Evolutionary conservation across 2,797 vertebrate species (phyloP).

Genomic region (Crocidura indochinensis): DNA sequence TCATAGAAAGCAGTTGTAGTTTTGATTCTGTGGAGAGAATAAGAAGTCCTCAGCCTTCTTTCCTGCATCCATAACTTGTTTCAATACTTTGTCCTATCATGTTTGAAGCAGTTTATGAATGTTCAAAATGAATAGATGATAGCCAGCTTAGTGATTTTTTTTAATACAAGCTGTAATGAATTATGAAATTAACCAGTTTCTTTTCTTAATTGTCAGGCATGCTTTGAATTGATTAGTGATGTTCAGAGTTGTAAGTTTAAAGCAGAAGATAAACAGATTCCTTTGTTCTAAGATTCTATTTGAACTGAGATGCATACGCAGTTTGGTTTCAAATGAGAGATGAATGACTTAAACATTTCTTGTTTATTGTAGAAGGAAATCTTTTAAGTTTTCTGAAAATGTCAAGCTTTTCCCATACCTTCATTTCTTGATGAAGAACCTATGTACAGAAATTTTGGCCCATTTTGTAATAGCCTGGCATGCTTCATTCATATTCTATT

Average conservation of each 20-base stretch:
- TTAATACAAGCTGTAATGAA: slow-evolving; percentile 9
- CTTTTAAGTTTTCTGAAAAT: slow-evolving; percentile 81
- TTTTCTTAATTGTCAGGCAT: slow-evolving; percentile 68
- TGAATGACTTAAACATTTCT: slow-evolving; percentile 76
- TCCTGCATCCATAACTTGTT: background rate
- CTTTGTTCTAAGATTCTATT: slow-evolving; percentile 81
- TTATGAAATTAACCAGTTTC: slow-evolving; percentile 68
- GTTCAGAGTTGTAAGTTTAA: slow-evolving; percentile 66
- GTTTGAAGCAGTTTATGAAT: slow-evolving; percentile 51
- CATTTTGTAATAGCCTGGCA: slow-evolving; percentile 45
- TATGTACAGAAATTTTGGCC: slow-evolving; percentile 35
- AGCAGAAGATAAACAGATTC: slow-evolving; percentile 74
- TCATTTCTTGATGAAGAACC: slow-evolving; percentile 67
- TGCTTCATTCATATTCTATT: slow-evolving; percentile 53
- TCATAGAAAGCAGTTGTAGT: slow-evolving; percentile 21
- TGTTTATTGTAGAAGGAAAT: slow-evolving; percentile 70
- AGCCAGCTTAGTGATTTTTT: slow-evolving; percentile 54
- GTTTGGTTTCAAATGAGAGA: slow-evolving; percentile 80
- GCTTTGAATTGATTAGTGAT: slow-evolving; percentile 65
- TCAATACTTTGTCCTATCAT: slow-evolving; percentile 46
- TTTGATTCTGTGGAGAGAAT: background rate
- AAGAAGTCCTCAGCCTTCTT: slow-evolving; percentile 51
- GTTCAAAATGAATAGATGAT: slow-evolving; percentile 50
- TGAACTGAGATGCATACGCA: slow-evolving; percentile 79
- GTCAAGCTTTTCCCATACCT: slow-evolving; percentile 75